phyloP scores from a whole-genome alignment of 2,113 vertebrate genomes.

The Colius striatus region DNA sequence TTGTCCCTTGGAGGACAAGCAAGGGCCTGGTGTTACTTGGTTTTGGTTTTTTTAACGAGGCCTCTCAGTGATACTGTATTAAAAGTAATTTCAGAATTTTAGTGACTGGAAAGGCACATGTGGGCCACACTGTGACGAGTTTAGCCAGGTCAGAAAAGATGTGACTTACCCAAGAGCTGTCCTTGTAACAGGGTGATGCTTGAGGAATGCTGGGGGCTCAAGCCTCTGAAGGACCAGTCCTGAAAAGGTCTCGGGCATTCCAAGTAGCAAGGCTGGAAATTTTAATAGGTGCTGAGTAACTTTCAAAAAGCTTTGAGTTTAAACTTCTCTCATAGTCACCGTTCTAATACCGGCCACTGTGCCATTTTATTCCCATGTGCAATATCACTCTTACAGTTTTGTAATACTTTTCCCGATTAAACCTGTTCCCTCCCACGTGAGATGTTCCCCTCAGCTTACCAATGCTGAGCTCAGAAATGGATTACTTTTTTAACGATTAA shows the following conservation, averaged over 20 bases:
- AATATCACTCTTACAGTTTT: not conserved
- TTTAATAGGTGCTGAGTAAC: not conserved
- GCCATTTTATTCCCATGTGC: not conserved
- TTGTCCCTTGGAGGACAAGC: not conserved
- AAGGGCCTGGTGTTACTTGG: not conserved
- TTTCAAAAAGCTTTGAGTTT: not conserved
- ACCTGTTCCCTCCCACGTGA: not conserved
- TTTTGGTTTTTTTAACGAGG: no score
- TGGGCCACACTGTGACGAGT: rapidly evolving
- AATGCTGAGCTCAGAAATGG: not conserved
- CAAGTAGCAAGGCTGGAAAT: not conserved
- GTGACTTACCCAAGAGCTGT: not conserved
- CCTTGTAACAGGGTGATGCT: not conserved
- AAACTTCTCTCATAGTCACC: not conserved
- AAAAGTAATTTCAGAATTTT: not conserved
- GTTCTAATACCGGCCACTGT: not conserved
- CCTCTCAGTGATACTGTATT: not conserved
- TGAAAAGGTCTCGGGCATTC: not conserved
- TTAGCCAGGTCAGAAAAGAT: not conserved
- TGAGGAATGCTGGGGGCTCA: not conserved
- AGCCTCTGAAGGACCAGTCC: not conserved
- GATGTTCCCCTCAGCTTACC: not conserved
- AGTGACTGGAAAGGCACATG: not conserved
- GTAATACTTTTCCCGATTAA: not conserved
- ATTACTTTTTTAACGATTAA: not conserved